Percentiles rank a stretch among this genome's conserved stretches.
These are phyloP conservation scores for Drosophila aldrichi DNA, from an alignment of 2,888 invertebrate species.

Conservation along the genomic window DNA sequence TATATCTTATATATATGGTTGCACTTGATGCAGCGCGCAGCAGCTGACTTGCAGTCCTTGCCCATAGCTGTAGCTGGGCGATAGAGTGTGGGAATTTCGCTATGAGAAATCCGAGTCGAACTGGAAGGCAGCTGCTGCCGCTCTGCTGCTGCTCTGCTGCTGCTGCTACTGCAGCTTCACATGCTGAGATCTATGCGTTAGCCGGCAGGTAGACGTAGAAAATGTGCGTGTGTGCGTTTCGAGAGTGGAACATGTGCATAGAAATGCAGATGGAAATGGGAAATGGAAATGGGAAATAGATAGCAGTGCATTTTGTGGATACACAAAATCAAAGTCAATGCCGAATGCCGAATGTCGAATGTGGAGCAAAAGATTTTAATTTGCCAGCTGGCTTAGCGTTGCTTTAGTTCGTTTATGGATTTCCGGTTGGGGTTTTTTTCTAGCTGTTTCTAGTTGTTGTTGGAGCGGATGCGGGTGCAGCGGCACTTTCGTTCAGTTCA, in stretches of 20 bases:
- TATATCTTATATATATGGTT: constrained; percentile 37
- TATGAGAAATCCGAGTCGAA: constrained; percentile 64
- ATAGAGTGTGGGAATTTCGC: constrained; percentile 71
- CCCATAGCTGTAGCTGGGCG: constrained; percentile 44
- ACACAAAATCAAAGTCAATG: constrained; percentile 53
- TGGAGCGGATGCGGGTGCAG: constrained; percentile 50
- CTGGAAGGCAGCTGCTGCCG: constrained; percentile 52
- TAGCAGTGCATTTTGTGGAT: constrained; percentile 22
- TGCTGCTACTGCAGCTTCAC: constrained; percentile 28
- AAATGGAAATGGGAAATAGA: constrained; percentile 31
- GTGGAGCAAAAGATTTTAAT: constrained; percentile 51
- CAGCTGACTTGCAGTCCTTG: constrained; percentile 79
- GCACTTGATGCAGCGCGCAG: constrained; percentile 64
- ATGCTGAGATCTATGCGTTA: constrained; percentile 52
- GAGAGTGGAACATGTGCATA: constrained; percentile 57
- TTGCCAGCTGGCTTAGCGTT: constrained; percentile 42
- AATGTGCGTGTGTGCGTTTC: constrained; percentile 57
- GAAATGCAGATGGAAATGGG: constrained; percentile 57
- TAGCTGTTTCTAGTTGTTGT: background rate
- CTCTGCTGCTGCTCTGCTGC: constrained; percentile 34
- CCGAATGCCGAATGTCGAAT: constrained; percentile 36
- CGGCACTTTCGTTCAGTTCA: constrained; percentile 32
- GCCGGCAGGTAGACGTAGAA: constrained; percentile 46
- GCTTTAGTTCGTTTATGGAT: constrained; percentile 10
- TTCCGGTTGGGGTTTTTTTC: constrained; percentile 47